Evolutionary conservation across 2,888 invertebrate species (phyloP).

Genomic region (Melanchra persicariae): DNA sequence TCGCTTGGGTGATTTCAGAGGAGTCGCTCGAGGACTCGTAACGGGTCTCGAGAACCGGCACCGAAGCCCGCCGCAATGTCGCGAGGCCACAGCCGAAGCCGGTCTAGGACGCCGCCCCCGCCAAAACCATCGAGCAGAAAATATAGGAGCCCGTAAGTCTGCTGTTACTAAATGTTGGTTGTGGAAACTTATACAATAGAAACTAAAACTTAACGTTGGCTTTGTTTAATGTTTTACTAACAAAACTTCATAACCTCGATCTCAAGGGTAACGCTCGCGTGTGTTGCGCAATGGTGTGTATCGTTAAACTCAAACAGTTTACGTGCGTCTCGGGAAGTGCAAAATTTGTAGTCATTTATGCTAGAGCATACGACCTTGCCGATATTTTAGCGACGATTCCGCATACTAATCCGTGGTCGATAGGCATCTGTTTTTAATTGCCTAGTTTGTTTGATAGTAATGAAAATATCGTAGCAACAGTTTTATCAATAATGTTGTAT

Average conservation of each 20-base stretch:
- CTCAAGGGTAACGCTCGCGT: conserved; percentile 77
- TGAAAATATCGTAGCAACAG: conserved; percentile 62
- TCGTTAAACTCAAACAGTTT: conserved; percentile 66
- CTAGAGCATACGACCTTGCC: conserved; percentile 47
- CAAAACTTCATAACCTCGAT: conserved; percentile 81
- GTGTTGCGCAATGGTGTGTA: conserved; percentile 79
- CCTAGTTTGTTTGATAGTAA: conserved; percentile 37
- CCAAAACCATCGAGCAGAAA: conserved; percentile 87
- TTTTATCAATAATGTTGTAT: conserved; percentile 65
- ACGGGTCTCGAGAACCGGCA: conserved; percentile 87
- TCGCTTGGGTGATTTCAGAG: conserved; percentile 84
- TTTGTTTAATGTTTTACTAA: conserved; percentile 38
- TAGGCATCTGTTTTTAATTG: conserved; percentile 45
- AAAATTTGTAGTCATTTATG: conserved; percentile 49
- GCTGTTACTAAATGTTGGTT: conserved; percentile 38
- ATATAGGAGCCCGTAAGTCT: conserved; percentile 89
- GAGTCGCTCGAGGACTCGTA: conserved; percentile 88
- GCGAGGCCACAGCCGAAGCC: conserved; percentile 88
- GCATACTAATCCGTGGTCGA: conserved; percentile 24
- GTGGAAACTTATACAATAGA: conserved; percentile 36
- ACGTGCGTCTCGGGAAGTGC: conserved; percentile 53
- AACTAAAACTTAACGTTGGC: conserved; percentile 5
- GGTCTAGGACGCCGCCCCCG: conserved; percentile 89
- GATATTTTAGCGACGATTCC: conserved; percentile 24
- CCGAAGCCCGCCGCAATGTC: conserved; percentile 85